These are phyloP conservation scores for Propithecus coquereli DNA, from an alignment of 2,113 vertebrate species.

Conservation along the genomic window DNA sequence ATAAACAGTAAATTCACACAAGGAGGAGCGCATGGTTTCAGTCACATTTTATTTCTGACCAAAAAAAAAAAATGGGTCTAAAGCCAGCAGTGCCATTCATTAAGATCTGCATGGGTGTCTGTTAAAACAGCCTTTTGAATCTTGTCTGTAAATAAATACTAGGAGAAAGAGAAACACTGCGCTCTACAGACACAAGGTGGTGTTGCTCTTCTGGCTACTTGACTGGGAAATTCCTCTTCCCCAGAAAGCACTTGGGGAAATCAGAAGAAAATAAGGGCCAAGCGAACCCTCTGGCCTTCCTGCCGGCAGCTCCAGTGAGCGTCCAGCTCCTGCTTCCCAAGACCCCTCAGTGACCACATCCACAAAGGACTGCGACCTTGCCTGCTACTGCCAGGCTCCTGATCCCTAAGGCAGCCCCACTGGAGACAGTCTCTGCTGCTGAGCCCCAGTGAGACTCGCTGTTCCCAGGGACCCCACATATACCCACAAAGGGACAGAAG, in stretches of 20 bases:
- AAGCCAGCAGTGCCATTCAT: not conserved
- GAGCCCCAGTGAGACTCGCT: not conserved
- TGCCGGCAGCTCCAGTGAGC: not conserved
- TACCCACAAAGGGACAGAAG: not conserved
- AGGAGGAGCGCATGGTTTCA: not conserved
- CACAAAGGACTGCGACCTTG: not conserved
- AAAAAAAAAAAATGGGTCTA: not conserved
- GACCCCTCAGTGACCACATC: not conserved
- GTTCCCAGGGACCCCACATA: not conserved
- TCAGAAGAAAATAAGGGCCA: not conserved
- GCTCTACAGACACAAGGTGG: not conserved
- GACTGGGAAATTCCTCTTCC: not conserved
- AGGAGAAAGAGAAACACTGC: not conserved
- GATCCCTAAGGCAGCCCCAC: not conserved
- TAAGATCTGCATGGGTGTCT: not conserved
- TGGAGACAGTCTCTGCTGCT: not conserved
- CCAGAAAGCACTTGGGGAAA: not conserved
- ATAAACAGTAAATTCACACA: not conserved
- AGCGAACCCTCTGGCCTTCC: not conserved
- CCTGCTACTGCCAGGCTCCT: not conserved
- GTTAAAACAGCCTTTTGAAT: not conserved
- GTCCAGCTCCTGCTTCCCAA: not conserved
- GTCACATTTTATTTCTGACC: constrained; percentile 56
- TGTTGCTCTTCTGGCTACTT: not conserved
- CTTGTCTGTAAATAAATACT: not conserved